Evolutionary conservation across 2,888 invertebrate genomes (phyloP), one percentile per base, ranked within the genome.

Genomic region (Agrotis segetum): DNA sequence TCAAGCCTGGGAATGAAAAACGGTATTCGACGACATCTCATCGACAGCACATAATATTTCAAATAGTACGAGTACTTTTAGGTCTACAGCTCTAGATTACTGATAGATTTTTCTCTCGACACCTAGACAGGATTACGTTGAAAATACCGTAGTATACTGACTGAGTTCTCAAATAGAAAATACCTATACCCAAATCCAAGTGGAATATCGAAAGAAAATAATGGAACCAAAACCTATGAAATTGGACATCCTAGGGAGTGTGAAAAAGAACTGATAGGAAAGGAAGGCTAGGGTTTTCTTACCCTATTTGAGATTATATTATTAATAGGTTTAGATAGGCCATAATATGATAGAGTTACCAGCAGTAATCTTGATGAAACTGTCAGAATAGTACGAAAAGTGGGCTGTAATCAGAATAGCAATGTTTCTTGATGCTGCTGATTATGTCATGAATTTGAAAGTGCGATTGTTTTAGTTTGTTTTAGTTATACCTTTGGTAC

Each of bases 231-330:
- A 52, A 46, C 16, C 56, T 44, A 34, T 47, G 60, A 55, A 52
- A 58, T 62, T 59, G 49, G n/a, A 77, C 29, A 56, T 59, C 59
- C 19, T 24, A n/a, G 1, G 29, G 19, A 44, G 58, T 61, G 24
- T 58, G 29, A 58, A 52, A 40, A 13, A 40, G 70, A 40, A 52
- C 47, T 40, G 24, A 24, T 5, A 34, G 6, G 6, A 3, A 29
- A 34, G 50, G 44, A 55, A 58, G 50, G 77, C 29, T 24, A 52
- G n/a, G 14, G 61, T 34, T 52, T 13, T 40, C 56, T 44, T n/a
- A 29, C 56, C 52, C 46, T 58, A 52, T 70, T 77, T 71, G n/a
- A 62, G 78, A 77, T 74, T 61, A 1, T 56, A 52, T 70, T 77
- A n/a, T 19, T 61, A 55, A 74, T 74, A 60, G 34, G 16, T 5